Evolutionary conservation across 2,888 invertebrate genomes (phyloP).

Genomic region (Drosophila neonasuta): DNA sequence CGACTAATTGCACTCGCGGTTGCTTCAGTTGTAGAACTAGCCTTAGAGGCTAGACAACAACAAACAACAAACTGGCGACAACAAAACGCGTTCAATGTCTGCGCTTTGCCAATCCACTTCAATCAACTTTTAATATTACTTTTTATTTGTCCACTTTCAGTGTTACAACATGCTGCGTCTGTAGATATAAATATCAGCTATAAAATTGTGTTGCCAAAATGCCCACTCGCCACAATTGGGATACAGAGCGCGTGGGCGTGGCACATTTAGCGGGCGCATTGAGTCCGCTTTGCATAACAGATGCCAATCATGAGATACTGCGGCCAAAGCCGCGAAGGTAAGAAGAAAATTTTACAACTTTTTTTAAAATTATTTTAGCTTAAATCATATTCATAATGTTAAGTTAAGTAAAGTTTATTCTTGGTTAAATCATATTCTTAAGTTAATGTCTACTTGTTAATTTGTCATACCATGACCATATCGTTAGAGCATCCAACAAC

Average conservation of each 20-base stretch:
- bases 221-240: conserved; percentile 82
- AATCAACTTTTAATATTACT: conserved; percentile 27
- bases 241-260: conserved; percentile 83
- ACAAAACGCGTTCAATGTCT: conserved; percentile 33
- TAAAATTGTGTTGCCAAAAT: conserved; percentile 45
- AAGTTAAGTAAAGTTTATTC: too few species aligned
- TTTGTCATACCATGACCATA: background rate
- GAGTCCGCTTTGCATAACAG: conserved; percentile 86
- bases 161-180: conserved; percentile 42
- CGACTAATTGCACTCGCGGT: conserved; percentile 67
- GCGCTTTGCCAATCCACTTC: conserved; percentile 23
- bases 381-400: background rate
- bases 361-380: background rate
- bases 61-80: conserved; percentile 27
- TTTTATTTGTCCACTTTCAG: conserved; percentile 21
- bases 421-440: too few species aligned
- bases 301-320: conserved; percentile 92
- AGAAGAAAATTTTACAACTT: conserved; percentile 47
- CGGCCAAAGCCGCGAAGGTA: conserved; percentile 93
- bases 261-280: conserved; percentile 86
- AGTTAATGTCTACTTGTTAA: background rate
- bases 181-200: conserved; percentile 27
- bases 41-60: conserved; percentile 36
- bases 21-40: conserved; percentile 52
- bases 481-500: conserved; percentile 1